phyloP scores from a whole-genome alignment of 2,113 vertebrate genomes.

The Syrrhaptes paradoxus region DNA sequence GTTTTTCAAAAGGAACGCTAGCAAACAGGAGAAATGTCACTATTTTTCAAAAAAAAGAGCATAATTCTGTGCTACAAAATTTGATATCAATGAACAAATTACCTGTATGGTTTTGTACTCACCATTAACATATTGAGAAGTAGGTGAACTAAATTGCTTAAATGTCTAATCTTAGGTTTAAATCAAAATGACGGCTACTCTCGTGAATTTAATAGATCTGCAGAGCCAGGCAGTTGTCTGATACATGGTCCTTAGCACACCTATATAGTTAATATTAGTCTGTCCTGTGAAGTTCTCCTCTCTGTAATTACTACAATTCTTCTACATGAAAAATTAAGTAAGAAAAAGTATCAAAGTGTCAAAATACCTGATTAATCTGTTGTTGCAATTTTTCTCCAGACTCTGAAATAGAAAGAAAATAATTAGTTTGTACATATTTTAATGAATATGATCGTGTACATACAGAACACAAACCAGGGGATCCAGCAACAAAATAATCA shows the following conservation, averaged over 20 bases:
- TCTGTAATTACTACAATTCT: not conserved
- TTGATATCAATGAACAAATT: not conserved
- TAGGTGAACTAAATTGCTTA: not conserved
- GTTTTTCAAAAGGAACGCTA: not conserved
- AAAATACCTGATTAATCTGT: conserved; percentile 72
- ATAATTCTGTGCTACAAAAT: not conserved
- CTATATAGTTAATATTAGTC: not conserved
- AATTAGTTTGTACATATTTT: not conserved
- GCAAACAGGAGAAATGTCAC: not conserved
- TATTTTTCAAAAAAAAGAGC: not conserved
- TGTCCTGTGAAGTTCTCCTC: not conserved
- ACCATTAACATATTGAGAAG: not conserved
- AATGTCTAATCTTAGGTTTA: not conserved
- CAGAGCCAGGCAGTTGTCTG: not conserved
- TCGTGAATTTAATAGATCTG: not conserved
- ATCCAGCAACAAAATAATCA: not conserved
- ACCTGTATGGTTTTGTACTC: not conserved
- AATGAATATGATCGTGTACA: not conserved
- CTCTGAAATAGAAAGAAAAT: conserved; percentile 75
- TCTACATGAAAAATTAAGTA: not conserved
- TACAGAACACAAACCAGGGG: not conserved
- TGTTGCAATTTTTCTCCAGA: conserved; percentile 63
- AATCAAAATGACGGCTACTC: not conserved
- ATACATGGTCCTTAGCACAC: not conserved
- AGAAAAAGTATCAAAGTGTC: not conserved